Base-by-base conservation (phyloP, 2,888 invertebrate species). In the Stegana nigrithorax region DNA sequence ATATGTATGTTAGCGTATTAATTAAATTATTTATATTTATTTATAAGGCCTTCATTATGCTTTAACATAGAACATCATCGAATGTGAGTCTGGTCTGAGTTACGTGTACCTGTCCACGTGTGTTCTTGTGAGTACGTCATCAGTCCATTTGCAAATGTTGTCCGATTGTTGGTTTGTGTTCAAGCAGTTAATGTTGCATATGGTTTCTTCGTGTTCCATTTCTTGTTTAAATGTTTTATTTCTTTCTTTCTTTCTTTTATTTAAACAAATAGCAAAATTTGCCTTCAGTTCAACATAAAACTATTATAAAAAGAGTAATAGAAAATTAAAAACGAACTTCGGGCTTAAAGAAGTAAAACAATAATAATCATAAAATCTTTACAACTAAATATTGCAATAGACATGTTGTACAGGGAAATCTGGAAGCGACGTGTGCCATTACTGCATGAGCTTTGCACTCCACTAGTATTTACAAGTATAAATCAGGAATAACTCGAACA, bases 201-300 rank as follows among this genome's bases (percentile, higher is more conserved):
- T n/a, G n/a, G n/a, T 42, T 42, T 42, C 42, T n/a, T 8, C 2
- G n/a, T 42, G 42, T 42, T 14, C 17, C 14, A 42, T 32, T 32
- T n/a, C 6, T 17, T 42, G 42, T 42, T 6, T 42, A n/a, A 7
- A 17, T 10, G n/a, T 42, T 42, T 42, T 12, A n/a, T n/a, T n/a
- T n/a, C n/a, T n/a, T n/a, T n/a, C n/a, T n/a, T n/a, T n/a, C n/a
- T n/a, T n/a, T 17, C 21, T 36, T 29, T 29, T 32, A 53, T 32
- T 36, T 7, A 32, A 32, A 19, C 32, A 36, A 55, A 21, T 21
- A 47, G 21, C 39, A 17, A 56, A 50, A 42, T 26, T 44, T 39
- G 59, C 59, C 59, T 60, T 61, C 45, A 64, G 58, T 50, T 45
- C 55, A 58, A 44, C 47, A 42, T 45, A 59, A 23, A 44, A 19